Percentiles rank a stretch among this genome's conserved stretches.
Evolutionary conservation across 2,888 invertebrate genomes (phyloP).

Genomic region (Cataglyphis livida): DNA sequence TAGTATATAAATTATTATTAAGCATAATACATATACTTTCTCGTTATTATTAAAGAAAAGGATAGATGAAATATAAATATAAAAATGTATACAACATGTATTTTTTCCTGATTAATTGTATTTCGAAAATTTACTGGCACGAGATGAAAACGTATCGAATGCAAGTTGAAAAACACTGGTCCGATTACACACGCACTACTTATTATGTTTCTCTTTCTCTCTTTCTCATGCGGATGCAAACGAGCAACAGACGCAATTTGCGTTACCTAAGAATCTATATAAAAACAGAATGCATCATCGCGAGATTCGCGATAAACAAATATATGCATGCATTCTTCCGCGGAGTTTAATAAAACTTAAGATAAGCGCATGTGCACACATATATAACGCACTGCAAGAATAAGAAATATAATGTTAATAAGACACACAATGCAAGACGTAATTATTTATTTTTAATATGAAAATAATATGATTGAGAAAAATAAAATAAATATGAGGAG

Average conservation of each 20-base stretch:
- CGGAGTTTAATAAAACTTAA: slow-evolving; percentile 14
- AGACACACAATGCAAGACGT: neutral
- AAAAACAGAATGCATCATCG: slow-evolving; percentile 58
- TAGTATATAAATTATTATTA: neutral
- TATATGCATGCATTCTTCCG: slow-evolving; percentile 37
- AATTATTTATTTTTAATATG: neutral
- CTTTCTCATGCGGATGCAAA: slow-evolving; percentile 44
- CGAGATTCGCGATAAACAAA: slow-evolving; percentile 54
- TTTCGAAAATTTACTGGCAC: neutral
- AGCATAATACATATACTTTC: neutral
- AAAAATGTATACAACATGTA: neutral
- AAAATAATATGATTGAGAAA: neutral
- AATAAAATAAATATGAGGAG: neutral
- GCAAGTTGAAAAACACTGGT: slow-evolving; percentile 8
- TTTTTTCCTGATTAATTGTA: neutral
- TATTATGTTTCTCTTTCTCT: slow-evolving; percentile 17
- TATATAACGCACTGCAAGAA: neutral
- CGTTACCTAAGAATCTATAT: slow-evolving; percentile 80
- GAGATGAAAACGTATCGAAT: neutral
- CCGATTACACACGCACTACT: neutral
- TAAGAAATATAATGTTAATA: slow-evolving; percentile 9
- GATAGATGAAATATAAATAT: neutral
- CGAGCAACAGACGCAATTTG: slow-evolving; percentile 72
- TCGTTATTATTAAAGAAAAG: neutral
- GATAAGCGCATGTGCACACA: neutral